Conservation (phyloP, 2,888 invertebrate species). For the Capitulum mitella region DNA sequence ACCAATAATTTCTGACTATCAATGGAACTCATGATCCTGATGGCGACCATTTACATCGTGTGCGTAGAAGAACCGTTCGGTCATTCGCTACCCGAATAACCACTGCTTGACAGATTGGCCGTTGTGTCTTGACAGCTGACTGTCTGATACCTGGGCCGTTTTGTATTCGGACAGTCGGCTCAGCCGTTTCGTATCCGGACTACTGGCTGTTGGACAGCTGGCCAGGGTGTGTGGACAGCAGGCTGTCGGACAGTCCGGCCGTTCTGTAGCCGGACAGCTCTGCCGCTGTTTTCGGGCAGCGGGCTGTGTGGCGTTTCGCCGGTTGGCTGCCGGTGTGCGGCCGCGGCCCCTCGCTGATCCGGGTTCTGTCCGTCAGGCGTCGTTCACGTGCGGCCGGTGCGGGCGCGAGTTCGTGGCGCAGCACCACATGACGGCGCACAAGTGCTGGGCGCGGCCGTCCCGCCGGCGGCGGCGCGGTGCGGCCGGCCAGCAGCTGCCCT, state of each 20-base stretch:
- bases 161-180: too few species aligned
- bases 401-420: not conserved
- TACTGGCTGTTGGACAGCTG: too few species aligned
- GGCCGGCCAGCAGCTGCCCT: not conserved
- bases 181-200: too few species aligned
- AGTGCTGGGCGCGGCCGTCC: not conserved
- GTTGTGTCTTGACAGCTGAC: too few species aligned
- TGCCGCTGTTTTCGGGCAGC: not conserved
- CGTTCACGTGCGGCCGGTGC: not conserved
- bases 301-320: not conserved
- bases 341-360: not conserved
- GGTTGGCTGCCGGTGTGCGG: not conserved
- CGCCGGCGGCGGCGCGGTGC: not conserved
- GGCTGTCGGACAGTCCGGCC: not conserved
- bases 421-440: slow-evolving; percentile 2
- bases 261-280: not conserved
- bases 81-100: too few species aligned
- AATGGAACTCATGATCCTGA: too few species aligned
- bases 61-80: too few species aligned
- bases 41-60: too few species aligned
- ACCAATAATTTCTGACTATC: too few species aligned
- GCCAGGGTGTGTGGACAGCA: too few species aligned
- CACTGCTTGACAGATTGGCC: too few species aligned
- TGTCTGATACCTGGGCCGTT: too few species aligned
- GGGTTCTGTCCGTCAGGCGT: not conserved